Evolutionary conservation across 2,113 vertebrate species (phyloP).

Genomic region (Albula goreensis): DNA sequence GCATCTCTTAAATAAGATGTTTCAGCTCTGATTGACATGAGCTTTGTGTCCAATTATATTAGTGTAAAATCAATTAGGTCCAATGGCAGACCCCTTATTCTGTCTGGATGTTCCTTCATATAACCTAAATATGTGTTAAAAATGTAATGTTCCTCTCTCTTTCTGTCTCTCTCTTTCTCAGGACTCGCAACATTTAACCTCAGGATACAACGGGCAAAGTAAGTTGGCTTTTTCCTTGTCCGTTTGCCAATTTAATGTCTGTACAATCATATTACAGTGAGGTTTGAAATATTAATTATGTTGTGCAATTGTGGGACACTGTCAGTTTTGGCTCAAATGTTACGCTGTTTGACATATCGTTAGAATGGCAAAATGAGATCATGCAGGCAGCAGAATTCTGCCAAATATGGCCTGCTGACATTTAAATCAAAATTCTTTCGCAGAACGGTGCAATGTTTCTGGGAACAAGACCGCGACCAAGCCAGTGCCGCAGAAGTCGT

Average conservation of each 20-base stretch:
- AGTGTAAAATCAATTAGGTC: constrained; percentile 61
- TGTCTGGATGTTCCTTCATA: neutral
- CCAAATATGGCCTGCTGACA: constrained; percentile 57
- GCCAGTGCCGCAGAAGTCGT: constrained; percentile 87
- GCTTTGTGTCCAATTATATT: constrained; percentile 52
- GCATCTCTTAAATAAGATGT: constrained; percentile 23
- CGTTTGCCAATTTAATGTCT: constrained; percentile 39
- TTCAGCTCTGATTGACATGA: constrained; percentile 35
- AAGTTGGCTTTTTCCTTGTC: constrained; percentile 65
- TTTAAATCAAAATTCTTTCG: constrained; percentile 68
- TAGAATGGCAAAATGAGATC: constrained; percentile 53
- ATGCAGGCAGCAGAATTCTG: constrained; percentile 53
- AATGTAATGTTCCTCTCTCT: constrained; percentile 45
- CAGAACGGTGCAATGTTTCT: constrained; percentile 87
- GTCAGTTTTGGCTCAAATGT: constrained; percentile 50
- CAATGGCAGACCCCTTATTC: constrained; percentile 31
- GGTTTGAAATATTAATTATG: constrained; percentile 45
- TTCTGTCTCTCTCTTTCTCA: constrained; percentile 63
- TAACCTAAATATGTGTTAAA: constrained; percentile 2
- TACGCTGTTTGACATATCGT: constrained; percentile 55
- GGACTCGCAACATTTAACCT: constrained; percentile 89
- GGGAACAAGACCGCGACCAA: constrained; percentile 86
- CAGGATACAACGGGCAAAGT: constrained; percentile 91
- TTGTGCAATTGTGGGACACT: constrained; percentile 41
- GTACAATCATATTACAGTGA: constrained; percentile 46